A percentile compares a stretch with the other conserved stretches of the same genome.
Evolutionary conservation across 2,888 invertebrate genomes (phyloP).

Genomic region (Patella caerulea): DNA sequence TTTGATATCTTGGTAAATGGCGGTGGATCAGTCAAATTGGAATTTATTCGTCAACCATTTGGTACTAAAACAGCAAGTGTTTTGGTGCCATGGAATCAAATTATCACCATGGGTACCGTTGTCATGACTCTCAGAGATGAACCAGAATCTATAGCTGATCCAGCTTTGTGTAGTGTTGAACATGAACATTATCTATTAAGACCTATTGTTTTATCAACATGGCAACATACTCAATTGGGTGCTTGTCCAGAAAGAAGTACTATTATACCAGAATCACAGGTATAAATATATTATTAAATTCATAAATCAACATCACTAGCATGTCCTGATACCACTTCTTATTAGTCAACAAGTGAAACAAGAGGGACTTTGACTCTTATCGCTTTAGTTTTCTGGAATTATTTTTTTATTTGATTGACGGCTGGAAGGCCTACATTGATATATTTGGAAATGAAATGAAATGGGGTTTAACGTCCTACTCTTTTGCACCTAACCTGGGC

Average conservation of each 20-base stretch:
- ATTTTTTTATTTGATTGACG: too few species aligned
- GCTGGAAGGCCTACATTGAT: too few species aligned
- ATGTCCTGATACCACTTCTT: background rate
- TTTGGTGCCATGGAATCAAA: constrained; percentile 92
- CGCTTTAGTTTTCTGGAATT: background rate
- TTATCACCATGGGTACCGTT: constrained; percentile 77
- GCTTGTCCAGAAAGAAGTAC: constrained; percentile 69
- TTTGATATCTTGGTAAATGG: constrained; percentile 99
- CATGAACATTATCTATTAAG: constrained; percentile 65
- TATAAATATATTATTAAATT: constrained; percentile 26
- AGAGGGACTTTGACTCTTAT: background rate
- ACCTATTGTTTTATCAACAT: constrained; percentile 69
- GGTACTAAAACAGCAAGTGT: constrained; percentile 74
- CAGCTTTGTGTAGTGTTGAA: constrained; percentile 50
- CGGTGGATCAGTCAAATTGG: constrained; percentile 95
- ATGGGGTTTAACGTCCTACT: too few species aligned
- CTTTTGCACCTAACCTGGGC: too few species aligned
- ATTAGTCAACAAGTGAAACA: background rate
- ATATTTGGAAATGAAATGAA: too few species aligned
- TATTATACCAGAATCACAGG: constrained; percentile 71
- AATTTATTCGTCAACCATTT: constrained; percentile 96
- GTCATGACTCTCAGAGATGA: constrained; percentile 54
- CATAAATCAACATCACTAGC: too few species aligned
- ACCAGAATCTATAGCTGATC: constrained; percentile 65
- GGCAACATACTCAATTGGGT: constrained; percentile 71